Base-by-base conservation (phyloP, 2,888 invertebrate genomes). In the Dichetophora obliterata region DNA sequence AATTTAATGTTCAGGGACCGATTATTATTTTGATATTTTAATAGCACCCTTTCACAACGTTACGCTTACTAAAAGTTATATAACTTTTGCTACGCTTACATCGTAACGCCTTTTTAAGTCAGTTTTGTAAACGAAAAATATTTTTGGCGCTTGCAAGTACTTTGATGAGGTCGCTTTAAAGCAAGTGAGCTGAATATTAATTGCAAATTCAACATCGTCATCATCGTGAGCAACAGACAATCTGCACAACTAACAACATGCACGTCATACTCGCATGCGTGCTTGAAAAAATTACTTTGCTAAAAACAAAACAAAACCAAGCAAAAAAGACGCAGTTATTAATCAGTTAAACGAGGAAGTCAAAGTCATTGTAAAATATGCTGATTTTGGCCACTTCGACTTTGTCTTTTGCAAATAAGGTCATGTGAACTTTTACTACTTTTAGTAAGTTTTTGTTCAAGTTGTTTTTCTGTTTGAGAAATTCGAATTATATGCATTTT, bases 391-490 rank as follows among this genome's bases (percentile, higher is more conserved):
- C 19, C 34, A 16, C 37, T 34, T 65, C n/a, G 34, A 5, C 34
- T 19, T 43, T 19, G 19, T 59, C 16, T 31, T 43, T 34, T 54
- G 70, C 70, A 70, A 70, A 70, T 54, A 70, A 70, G 70, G 70
- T 70, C 70, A 70, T 52, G 70, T 54, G 70, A 70, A 52, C 70
- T 70, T 52, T 54, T 31, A 54, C 70, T 19, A 54, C 54, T 52
- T 54, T 52, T 70, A 27, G n/a, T 70, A 22, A n/a, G 68, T 54
- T 54, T 16, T 52, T 70, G 16, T 54, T 54, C 14, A n/a, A 48
- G 4, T 19, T 22, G 19, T 37, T n/a, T 16, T 27, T 59, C 24
- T 24, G 8, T 22, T 22, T 14, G 57, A 9, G 57, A 59, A 59
- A 59, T 59, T 24, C 57, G 24, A 24, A 59, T 59, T 59, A 24